Evolutionary conservation across 1,140 invertebrate species (phyloP), one percentile per base, ranked within the genome.

Genomic region (Cotesia glomerata): DNA sequence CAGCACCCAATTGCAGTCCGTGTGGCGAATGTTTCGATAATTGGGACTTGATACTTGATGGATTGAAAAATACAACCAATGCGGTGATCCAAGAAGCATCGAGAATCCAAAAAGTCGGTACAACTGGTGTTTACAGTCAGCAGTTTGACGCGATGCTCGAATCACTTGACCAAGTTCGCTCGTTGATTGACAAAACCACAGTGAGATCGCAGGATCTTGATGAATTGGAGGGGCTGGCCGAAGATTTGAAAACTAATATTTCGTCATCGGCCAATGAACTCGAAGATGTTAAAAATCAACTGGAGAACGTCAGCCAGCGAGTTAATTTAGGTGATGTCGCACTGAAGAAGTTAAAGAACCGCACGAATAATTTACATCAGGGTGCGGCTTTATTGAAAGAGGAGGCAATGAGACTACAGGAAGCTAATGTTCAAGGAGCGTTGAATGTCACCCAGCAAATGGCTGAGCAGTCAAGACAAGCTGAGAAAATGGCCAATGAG

Each of bases 11-110:
- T 77, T 99, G 98, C 83, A 89, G 90, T 52, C 92, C 97, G 0
- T 99, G 98, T 87, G 98, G 98, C 11, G 98, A 99, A 85, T 99
- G 98, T 88, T 99, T 99, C 85, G 94, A 98, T 81, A 98, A 98
- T 83, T 99, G 98, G 98, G 97, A 99, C 87, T 75, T 90, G 52
- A 94, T 98, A 74, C 90, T 99, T 36, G 89, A 90, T 73, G 92
- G 93, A 62, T 87, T 96, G 4, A 88, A 89, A 81, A 91, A 91
- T 68, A 90, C 93, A 80, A 95, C 94, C 0, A 82, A 90, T 7
- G 86, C 87, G 39, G 91, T 97, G 0, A 94, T 98, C 36, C 89
- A 92, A 26, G 91, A 94, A 62, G 97, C 96, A n/a, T 93, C 93
- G 69, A 92, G 95, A 80, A 98, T 98, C 63, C 97, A 97, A 81